Conservation (phyloP, 2,888 invertebrate species). For the Cordilura impudica region DNA sequence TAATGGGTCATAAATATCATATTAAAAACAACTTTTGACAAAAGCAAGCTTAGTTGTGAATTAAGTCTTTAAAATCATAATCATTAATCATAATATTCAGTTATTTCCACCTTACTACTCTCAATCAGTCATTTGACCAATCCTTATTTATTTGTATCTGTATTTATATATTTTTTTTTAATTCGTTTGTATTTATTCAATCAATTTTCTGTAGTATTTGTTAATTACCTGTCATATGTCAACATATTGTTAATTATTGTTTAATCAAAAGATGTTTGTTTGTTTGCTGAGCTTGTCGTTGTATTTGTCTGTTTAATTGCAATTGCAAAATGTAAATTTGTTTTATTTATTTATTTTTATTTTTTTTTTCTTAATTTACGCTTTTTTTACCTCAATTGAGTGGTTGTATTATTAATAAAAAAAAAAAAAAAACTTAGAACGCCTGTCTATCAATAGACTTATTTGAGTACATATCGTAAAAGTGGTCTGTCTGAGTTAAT, state of each 20-base stretch:
- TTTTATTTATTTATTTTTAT: conserved; percentile 9
- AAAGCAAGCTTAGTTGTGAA: too few species aligned
- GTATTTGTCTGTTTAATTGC: conserved; percentile 41
- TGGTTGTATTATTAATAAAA: conserved; percentile 12
- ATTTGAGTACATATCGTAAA: too few species aligned
- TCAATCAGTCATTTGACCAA: background rate
- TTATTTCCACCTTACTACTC: background rate
- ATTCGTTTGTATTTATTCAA: background rate
- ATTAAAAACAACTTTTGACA: too few species aligned
- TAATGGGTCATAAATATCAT: too few species aligned
- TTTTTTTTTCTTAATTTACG: too few species aligned
- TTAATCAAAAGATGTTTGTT: conserved; percentile 47
- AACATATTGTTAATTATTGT: conserved; percentile 54
- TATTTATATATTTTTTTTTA: too few species aligned
- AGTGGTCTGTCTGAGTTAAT: background rate
- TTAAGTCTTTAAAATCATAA: too few species aligned
- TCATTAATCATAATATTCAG: too few species aligned
- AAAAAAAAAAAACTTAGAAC: conserved; percentile 10
- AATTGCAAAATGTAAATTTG: conserved; percentile 43
- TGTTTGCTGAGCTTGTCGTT: background rate
- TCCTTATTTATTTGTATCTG: background rate
- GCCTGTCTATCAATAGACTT: conserved; percentile 4
- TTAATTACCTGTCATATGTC: conserved; percentile 60
- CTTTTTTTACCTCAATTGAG: too few species aligned
- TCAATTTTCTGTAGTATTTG: conserved; percentile 17